Percentiles rank a stretch among this genome's conserved stretches.
These are phyloP conservation scores for Lasioglossum zephyrum DNA, from an alignment of 2,888 invertebrate genomes.

Conservation along the genomic window DNA sequence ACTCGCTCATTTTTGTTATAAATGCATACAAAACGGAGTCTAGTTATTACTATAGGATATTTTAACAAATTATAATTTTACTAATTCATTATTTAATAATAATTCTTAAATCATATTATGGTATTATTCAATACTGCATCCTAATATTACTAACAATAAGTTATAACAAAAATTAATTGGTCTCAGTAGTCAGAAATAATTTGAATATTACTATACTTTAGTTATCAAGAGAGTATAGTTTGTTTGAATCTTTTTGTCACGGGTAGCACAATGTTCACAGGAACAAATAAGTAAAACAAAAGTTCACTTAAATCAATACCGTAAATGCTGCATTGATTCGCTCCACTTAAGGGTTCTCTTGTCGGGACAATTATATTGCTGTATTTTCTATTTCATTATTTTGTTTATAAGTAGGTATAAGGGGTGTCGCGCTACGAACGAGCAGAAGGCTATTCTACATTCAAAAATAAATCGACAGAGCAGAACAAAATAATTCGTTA, in stretches of 20 bases:
- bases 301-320: neutral
- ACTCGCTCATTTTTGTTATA: too few species aligned
- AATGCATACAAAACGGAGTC: too few species aligned
- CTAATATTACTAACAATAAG: too few species aligned
- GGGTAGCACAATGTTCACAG: neutral
- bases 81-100: too few species aligned
- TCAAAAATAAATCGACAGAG: neutral
- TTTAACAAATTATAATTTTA: too few species aligned
- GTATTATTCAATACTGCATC: too few species aligned
- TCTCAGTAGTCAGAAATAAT: too few species aligned
- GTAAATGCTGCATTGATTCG: slow-evolving; percentile 12
- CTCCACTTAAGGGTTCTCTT: neutral
- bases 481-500: neutral
- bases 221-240: neutral
- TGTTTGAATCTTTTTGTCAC: neutral
- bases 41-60: too few species aligned
- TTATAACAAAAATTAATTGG: too few species aligned
- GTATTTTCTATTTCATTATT: neutral
- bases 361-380: neutral
- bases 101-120: too few species aligned
- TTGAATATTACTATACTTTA: too few species aligned
- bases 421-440: neutral
- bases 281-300: neutral
- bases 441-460: neutral
- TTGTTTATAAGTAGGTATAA: neutral